These are phyloP conservation scores for Zenarchopterus dispar DNA, from an alignment of 2,797 vertebrate genomes.

Conservation along the genomic window DNA sequence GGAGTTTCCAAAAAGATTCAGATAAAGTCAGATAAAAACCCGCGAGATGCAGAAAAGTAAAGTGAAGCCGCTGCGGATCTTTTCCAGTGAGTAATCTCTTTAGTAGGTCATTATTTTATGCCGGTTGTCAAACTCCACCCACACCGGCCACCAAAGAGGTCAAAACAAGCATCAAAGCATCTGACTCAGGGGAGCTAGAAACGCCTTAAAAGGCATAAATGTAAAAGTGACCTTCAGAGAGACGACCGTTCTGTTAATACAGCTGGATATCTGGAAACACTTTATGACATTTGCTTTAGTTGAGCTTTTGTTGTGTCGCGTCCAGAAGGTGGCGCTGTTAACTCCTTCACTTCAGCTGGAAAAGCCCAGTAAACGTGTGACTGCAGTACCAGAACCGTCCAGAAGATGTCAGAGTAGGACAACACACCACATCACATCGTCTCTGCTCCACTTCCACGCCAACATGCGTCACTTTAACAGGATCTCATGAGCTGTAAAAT, in stretches of 20 bases:
- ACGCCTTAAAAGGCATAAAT: background rate
- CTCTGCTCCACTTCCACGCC: too few relatives aligned
- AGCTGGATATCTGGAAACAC: background rate
- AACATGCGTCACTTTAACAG: too few relatives aligned
- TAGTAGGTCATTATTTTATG: constrained; percentile 39
- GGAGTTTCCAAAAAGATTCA: constrained; percentile 40
- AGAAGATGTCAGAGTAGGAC: constrained; percentile 49
- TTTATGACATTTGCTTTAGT: background rate
- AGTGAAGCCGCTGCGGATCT: constrained; percentile 8
- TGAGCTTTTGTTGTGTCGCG: background rate
- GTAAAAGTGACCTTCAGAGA: background rate
- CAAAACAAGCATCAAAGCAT: constrained; percentile 23
- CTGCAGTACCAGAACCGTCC: constrained; percentile 39
- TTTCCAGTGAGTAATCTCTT: constrained; percentile 56
- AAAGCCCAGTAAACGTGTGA: too few relatives aligned
- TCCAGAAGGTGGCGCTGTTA: constrained; percentile 38
- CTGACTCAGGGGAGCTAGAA: constrained; percentile 17
- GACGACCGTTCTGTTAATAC: too few relatives aligned
- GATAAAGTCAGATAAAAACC: constrained; percentile 26
- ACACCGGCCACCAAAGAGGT: constrained; percentile 19
- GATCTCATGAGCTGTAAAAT: too few relatives aligned
- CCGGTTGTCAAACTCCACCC: constrained; percentile 29
- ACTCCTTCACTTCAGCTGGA: background rate
- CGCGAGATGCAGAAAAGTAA: constrained; percentile 16
- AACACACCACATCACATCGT: background rate